Evolutionary conservation across 2,888 invertebrate species (phyloP), one percentile per base, ranked within the genome.

Genomic region (Lasioglossum pauxillum): DNA sequence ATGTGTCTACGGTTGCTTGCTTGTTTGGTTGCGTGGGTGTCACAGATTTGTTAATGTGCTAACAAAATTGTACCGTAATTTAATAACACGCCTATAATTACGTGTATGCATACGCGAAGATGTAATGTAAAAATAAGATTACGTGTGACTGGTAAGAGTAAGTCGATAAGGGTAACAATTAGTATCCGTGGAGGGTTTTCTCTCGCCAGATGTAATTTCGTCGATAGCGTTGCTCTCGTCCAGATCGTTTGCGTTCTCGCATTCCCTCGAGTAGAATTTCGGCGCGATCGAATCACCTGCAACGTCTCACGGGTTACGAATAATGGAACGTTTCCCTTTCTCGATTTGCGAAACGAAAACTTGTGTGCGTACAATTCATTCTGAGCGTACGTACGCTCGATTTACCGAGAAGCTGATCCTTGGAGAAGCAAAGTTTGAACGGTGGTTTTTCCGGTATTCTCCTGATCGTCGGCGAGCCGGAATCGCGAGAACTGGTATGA

Each of bases 341-440:
- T 31, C 16, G 10, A 8, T 19, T 64, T 8, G 7, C 31, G 19
- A n/a, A 31, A 27, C 5, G 31, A 31, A 23, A 49, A 31, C 57
- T n/a, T 4, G 35, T 4, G 53, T n/a, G 41, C 38, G 53, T 80
- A 94, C 94, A 93, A 69, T 92, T 91, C 77, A 88, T 78, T 83
- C 90, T 93, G 7, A 92, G 89, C 44, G 83, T 46, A 57, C 88
- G 88, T 78, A 90, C 82, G 81, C 92, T 89, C 19, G 94, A 94
- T 82, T 91, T 91, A 16, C 94, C 94, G 67, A 87, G 90, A 86
- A 93, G 91, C 67, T 88, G 92, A 41, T 92, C 89, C 81, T 88
- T 93, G 12, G 94, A 90, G 82, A 94, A 94, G 73, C 93, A 94
- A 69, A 94, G 90, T 69, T 93, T 93, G 72, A 94, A 94, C 14